These are phyloP conservation scores for Chrysocyon brachyurus DNA, from an alignment of 2,797 vertebrate genomes.

Conservation along the genomic window DNA sequence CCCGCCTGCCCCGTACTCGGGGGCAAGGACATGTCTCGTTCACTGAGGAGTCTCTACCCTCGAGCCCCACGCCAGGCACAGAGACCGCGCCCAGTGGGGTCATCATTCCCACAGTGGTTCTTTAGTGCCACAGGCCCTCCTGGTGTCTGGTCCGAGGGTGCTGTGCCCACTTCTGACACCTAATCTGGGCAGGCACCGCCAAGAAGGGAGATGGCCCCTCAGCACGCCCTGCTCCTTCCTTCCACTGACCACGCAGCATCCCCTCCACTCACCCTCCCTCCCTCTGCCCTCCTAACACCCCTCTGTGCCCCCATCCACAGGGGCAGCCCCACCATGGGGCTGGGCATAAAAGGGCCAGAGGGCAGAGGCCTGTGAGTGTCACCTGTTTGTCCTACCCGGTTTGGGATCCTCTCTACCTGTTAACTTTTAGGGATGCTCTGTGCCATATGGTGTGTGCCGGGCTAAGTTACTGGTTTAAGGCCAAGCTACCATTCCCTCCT, in stretches of 20 bases:
- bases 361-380: rapidly evolving
- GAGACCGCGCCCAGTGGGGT: background rate
- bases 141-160: background rate
- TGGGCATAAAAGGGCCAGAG: background rate
- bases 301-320: too few species aligned
- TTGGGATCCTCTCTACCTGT: background rate
- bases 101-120: background rate
- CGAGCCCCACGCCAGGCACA: background rate
- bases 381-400: rapidly evolving
- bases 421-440: background rate
- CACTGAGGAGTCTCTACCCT: background rate
- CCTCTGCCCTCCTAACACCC: too few species aligned
- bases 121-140: background rate
- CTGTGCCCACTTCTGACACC: background rate
- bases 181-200: background rate
- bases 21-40: background rate
- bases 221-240: background rate
- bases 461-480: background rate
- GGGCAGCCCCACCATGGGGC: background rate
- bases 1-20: background rate
- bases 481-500: background rate
- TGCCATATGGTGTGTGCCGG: rapidly evolving
- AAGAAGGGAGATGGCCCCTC: background rate
- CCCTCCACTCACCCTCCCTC: background rate
- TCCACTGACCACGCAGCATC: background rate